Conservation (phyloP, 1,140 invertebrate genomes). For the Scaptomyza montana region DNA sequence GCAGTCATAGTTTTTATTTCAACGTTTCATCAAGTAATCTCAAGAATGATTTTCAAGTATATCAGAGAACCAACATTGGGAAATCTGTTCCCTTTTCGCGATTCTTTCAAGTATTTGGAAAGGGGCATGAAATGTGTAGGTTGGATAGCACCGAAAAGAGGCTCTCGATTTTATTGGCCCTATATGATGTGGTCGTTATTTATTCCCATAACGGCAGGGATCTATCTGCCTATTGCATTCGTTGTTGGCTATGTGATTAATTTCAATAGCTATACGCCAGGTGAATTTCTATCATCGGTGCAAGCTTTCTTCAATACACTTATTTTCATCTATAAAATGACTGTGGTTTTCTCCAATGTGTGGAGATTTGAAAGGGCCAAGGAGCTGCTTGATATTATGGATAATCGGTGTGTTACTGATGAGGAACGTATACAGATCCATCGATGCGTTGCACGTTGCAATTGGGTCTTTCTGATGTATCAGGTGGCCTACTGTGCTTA, state of each 20-base stretch:
- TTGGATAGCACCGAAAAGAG: constrained; percentile 6
- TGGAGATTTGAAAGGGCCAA: constrained; percentile 30
- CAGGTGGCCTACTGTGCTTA: constrained; percentile 2
- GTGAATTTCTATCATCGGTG: constrained; percentile 30
- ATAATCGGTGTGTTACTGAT: constrained; percentile 9
- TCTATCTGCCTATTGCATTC: constrained; percentile 24
- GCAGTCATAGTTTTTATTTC: constrained; percentile 4
- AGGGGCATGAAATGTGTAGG: constrained; percentile 31
- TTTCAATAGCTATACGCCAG: constrained; percentile 6
- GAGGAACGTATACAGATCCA: constrained; percentile 24
- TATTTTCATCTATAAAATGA: background rate
- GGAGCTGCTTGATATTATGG: constrained; percentile 21
- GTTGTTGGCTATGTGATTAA: constrained; percentile 11
- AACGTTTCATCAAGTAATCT: background rate
- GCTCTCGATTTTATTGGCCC: background rate
- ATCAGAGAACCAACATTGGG: constrained; percentile 3
- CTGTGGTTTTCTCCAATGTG: background rate
- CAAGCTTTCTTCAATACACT: constrained; percentile 32
- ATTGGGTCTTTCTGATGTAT: constrained; percentile 28
- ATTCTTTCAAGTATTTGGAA: constrained; percentile 35
- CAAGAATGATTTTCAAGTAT: constrained; percentile 24
- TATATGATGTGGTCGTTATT: background rate
- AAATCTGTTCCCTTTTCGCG: background rate
- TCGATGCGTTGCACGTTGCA: constrained; percentile 31
- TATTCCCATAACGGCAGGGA: no score